Base-by-base conservation (phyloP, 2,888 invertebrate genomes). In the Trissolcus brochymenae region DNA sequence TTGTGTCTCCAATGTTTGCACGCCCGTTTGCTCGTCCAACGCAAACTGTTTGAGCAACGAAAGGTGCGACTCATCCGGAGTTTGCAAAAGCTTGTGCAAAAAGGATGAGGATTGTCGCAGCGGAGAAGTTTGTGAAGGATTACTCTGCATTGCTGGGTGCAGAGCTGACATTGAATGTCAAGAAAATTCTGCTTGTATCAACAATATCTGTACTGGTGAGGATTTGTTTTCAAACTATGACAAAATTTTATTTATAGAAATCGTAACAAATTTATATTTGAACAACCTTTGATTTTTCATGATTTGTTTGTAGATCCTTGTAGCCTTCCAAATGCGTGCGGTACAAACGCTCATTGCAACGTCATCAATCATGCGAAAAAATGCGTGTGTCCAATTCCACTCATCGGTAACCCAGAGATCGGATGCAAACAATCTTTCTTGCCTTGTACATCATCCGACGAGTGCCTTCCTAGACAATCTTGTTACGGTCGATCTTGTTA, bases 31-130 rank as follows among this genome's bases (percentile, higher is more conserved):
- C 85, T 94, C 94, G 0, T 91, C 92, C 0, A 94, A 94, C 82
- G 90, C 90, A 0, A 94, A 94, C 76, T 97, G 96, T 81, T 90
- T 96, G 80, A 94, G 93, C 85, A 96, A 96, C 80, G 97, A 97
- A 90, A 91, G 94, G 66, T 96, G 95, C 82, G 92, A 93, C 73
- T 84, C 87, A 4, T 86, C 87, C n/a, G 95, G 96, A 61, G 92
- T 95, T 2, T 97, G 97, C 85, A 95, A 95, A 81, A 94, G 95
- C 0, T 91, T 96, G 1, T 97, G 96, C 84, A 92, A 95, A 59
- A 92, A 93, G 62, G 96, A 96, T 85, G 94, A 94, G 80, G 96
- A 97, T 85, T 97, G 97, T 83, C 92, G 95, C 60, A 94, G 93
- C 81, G 96, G 95, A 43, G 96, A 97, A 90, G 93, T 97, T 62